A percentile compares a stretch with the other conserved stretches of the same genome.
phyloP scores from a whole-genome alignment of 2,797 vertebrate species.

The Catamblyrhynchus diadema region DNA sequence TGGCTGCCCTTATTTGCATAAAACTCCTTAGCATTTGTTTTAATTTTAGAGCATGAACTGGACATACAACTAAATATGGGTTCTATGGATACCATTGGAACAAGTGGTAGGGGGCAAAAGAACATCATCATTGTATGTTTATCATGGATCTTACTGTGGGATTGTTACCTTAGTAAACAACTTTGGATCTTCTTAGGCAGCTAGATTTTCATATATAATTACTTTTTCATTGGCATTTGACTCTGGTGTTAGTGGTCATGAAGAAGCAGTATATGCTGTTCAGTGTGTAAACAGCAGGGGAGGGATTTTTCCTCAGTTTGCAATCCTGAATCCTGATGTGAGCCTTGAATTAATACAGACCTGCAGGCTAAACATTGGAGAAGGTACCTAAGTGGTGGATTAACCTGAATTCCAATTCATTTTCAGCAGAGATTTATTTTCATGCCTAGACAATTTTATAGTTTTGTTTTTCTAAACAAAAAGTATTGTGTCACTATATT shows the following conservation, averaged over 20 bases:
- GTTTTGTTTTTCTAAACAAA: background rate
- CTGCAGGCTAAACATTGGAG: background rate
- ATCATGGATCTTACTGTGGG: background rate
- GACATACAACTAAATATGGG: background rate
- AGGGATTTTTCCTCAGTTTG: background rate
- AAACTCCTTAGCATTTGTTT: background rate
- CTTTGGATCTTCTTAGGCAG: background rate
- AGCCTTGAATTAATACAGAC: background rate
- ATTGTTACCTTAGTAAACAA: background rate
- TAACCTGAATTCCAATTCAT: background rate
- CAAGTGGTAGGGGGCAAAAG: background rate
- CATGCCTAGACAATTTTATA: background rate
- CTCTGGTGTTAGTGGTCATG: background rate
- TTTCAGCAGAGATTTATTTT: background rate
- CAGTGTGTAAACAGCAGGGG: background rate
- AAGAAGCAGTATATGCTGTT: background rate
- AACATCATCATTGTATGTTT: background rate
- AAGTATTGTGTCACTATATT: background rate
- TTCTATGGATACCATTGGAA: background rate
- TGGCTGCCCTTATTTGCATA: background rate
- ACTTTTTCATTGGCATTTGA: background rate
- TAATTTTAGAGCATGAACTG: background rate
- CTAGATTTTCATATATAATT: conserved; percentile 5
- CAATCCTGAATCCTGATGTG: background rate
- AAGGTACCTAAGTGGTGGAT: background rate